Evolutionary conservation across 2,113 vertebrate species (phyloP).

Genomic region (Pseudolaguvia tuberculata): DNA sequence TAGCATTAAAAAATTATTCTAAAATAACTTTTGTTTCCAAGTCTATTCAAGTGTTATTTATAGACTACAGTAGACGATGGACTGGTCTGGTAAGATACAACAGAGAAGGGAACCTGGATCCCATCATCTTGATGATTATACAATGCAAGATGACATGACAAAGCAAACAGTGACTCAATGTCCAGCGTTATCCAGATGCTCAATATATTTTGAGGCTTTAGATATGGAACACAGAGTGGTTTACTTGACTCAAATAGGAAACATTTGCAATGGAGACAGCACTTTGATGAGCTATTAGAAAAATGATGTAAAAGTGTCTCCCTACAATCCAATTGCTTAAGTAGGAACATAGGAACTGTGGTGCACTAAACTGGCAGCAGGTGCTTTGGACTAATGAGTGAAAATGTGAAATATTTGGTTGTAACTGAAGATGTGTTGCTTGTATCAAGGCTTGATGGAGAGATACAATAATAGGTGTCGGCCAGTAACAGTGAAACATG

Average conservation of each 20-base stretch:
- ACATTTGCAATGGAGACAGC: constrained; percentile 1
- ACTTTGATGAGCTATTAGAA: constrained; percentile 20
- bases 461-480: too few relatives aligned
- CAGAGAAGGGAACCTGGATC: constrained; percentile 7
- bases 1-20: too few relatives aligned
- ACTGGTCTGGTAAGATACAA: not conserved
- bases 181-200: constrained; percentile 12
- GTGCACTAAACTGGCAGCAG: too few relatives aligned
- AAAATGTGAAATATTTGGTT: too few relatives aligned
- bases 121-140: constrained; percentile 2
- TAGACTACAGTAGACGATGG: not conserved
- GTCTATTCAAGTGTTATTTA: not conserved
- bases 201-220: constrained; percentile 20
- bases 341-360: too few relatives aligned
- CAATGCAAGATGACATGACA: constrained; percentile 25
- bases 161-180: constrained; percentile 4
- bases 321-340: not conserved
- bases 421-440: too few relatives aligned
- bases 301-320: not conserved
- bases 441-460: too few relatives aligned
- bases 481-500: too few relatives aligned
- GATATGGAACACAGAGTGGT: not conserved
- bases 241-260: not conserved
- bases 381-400: too few relatives aligned
- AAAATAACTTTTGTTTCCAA: not conserved